Evolutionary conservation across 1,140 invertebrate genomes (phyloP), one percentile per base, ranked within the genome.

Genomic region (Stegodyphus dumicola): DNA sequence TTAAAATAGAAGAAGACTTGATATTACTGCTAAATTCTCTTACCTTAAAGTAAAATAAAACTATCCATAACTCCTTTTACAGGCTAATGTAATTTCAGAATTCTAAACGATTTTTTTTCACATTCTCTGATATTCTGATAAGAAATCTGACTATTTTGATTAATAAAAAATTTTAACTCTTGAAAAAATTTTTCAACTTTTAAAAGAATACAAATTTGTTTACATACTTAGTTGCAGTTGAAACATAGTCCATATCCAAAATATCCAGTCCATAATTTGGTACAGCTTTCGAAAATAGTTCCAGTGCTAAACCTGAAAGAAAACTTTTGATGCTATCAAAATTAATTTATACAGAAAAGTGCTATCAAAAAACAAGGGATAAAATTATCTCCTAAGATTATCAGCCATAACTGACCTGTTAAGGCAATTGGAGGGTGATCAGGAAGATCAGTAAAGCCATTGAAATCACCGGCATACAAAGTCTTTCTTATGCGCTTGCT

Each of bases 211-310:
- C 33, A 33, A 60, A 60, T 60, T 10, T 60, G 15, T 10, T 33
- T 56, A 73, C 74, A 88, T 87, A 91, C 90, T 89, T 92, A 65
- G 94, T 94, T 73, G 96, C 93, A 88, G 93, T 91, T 67, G 95
- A 94, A 84, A 96, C 96, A 89, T 94, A 93, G 83, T 95, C 94
- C 71, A 94, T 93, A 90, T 95, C 94, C 75, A 98, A 91, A 87
- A 95, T 93, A 87, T 96, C 94, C 88, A 98, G 91, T 6, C 94
- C 95, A 88, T 92, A 77, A 66, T 86, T 78, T 64, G 84, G 84
- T 33, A 73, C 84, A 65, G 76, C 64, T 74, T 78, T 78, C 65
- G 84, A 78, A 74, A 86, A 86, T 49, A 78, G 66, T 74, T 86
- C 56, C 11, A 79, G 17, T 9, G 84, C 60, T 49, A 86, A 78